Percentiles rank a stretch among this genome's conserved stretches.
These are phyloP conservation scores for Pantelozetes paolii DNA, from an alignment of 2,888 invertebrate species.

Conservation along the genomic window DNA sequence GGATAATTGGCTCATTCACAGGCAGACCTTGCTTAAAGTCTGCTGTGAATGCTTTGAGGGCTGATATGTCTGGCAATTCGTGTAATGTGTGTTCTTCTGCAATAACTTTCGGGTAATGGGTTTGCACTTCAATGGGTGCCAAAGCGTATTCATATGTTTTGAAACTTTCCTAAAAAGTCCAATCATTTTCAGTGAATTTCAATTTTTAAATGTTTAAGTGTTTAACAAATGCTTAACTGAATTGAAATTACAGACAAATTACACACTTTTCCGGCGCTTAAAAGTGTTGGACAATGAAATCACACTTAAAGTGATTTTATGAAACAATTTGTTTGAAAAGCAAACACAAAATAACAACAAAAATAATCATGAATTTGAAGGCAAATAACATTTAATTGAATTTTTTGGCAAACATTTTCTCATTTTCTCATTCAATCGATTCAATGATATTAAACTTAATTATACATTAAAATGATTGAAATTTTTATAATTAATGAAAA, in stretches of 20 bases:
- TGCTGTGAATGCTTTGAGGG: background rate
- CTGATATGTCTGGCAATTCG: background rate
- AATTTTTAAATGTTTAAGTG: constrained; percentile 6
- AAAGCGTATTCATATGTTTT: constrained; percentile 19
- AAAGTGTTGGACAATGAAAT: too few species aligned
- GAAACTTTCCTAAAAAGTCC: background rate
- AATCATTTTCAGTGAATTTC: background rate
- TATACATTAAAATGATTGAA: too few species aligned
- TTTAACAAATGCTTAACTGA: background rate
- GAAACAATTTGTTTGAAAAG: too few species aligned
- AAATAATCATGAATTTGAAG: too few species aligned
- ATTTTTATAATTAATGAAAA: too few species aligned
- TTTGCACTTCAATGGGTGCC: constrained; percentile 15
- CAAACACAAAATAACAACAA: too few species aligned
- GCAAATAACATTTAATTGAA: too few species aligned
- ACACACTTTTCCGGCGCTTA: too few species aligned
- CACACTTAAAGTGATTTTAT: too few species aligned
- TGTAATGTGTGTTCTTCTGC: constrained; percentile 28
- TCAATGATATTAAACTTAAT: too few species aligned
- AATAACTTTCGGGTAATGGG: background rate
- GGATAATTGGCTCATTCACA: background rate
- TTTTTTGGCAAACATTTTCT: too few species aligned
- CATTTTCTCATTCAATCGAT: too few species aligned
- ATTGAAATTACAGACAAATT: background rate
- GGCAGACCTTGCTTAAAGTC: background rate